These are phyloP conservation scores for Sturmia bella DNA, from an alignment of 2,888 invertebrate genomes.

Conservation along the genomic window DNA sequence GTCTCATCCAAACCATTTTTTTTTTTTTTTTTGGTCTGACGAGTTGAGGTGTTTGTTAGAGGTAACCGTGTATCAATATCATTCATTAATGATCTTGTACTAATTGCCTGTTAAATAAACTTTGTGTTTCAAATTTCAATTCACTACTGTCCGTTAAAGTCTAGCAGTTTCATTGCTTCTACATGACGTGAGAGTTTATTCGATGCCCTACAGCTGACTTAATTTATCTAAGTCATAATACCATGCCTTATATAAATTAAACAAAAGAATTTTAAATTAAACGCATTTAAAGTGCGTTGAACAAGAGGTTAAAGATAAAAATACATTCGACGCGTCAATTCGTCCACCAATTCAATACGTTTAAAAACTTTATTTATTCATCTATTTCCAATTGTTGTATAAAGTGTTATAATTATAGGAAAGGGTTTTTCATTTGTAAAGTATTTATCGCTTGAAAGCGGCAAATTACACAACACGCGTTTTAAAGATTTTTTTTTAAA, in stretches of 20 bases:
- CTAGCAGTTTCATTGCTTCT: slow-evolving; percentile 36
- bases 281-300: too few species aligned
- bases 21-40: background rate
- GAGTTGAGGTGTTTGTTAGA: slow-evolving; percentile 5
- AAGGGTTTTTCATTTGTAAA: too few species aligned
- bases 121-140: slow-evolving; percentile 59
- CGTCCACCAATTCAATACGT: background rate
- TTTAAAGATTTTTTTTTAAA: too few species aligned
- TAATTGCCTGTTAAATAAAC: slow-evolving; percentile 26
- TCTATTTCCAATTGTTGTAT: too few species aligned
- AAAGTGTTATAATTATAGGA: too few species aligned
- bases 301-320: too few species aligned
- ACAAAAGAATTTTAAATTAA: too few species aligned
- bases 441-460: too few species aligned
- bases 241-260: too few species aligned
- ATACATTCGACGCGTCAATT: too few species aligned
- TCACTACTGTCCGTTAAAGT: slow-evolving; percentile 59
- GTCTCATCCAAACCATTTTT: slow-evolving; percentile 36
- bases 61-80: slow-evolving; percentile 15
- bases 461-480: too few species aligned
- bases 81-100: slow-evolving; percentile 20
- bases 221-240: too few species aligned
- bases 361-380: background rate
- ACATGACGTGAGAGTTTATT: background rate
- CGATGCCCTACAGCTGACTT: slow-evolving; percentile 34